Evolutionary conservation across 2,888 invertebrate species (phyloP), one percentile per base, ranked within the genome.

Genomic region (Temnothorax rugatulus): DNA sequence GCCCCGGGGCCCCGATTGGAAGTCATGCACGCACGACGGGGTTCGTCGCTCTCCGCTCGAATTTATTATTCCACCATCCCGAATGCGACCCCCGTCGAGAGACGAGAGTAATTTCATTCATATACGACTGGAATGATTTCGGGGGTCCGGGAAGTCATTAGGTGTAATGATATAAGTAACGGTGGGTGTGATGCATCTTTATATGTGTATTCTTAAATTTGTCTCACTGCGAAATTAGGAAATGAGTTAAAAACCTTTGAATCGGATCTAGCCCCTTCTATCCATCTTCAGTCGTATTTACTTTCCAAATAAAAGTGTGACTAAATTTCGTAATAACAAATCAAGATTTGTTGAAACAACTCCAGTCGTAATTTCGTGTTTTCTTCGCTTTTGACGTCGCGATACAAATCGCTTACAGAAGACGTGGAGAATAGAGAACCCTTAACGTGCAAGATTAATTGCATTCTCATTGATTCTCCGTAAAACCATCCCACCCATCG

Each of bases 1-100:
- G 91, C 84, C 84, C 83, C 86, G 83, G 83, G 87, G 83, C 86
- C 34, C 50, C 89, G 88, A 91, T 91, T 92, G 91, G 87, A 89
- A 91, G 86, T 91, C 87, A 87, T 85, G 90, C 87, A 83, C 71
- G 84, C 66, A 44, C 77, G 82, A 66, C 18, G 52, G 82, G 74
- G 73, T 69, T 63, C 66, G 9, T 18, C 47, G 64, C 76, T 61
- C 68, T 88, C 84, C 77, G 79, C 29, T 88, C 69, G 9, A 74
- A 79, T 79, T 87, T 88, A 77, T 76, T 66, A 83, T 81, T 83
- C 52, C 73, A 68, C 74, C 69, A 74, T 77, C 75, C 64, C 74
- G 75, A 82, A 76, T 81, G 57, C 84, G 66, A 85, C 69, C 34
- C 84, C 75, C 73, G 34, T 44, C 68, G 41, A 41, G 79, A 50